Base-by-base conservation (phyloP, 2,797 vertebrate species). In the Myiotriccus ornatus region DNA sequence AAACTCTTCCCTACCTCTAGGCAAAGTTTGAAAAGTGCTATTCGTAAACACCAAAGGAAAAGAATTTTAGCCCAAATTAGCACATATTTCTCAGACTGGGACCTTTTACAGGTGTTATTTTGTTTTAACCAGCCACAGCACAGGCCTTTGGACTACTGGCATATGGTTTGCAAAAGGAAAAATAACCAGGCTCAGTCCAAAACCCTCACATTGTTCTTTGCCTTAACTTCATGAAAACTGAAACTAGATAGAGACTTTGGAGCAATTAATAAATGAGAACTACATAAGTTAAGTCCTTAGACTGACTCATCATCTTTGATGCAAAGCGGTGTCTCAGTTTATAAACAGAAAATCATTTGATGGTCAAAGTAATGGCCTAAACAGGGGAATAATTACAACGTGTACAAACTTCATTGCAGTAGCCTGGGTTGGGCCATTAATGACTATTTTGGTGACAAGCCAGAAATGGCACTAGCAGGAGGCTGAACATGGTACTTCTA, bases 21-120 rank as follows among this genome's bases (percentile, higher is more conserved):
- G 92, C 84, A 83, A 95, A 95, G 92, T 91, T 94, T 93, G 50
- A 84, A 81, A 85, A 93, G 79, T 65, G 80, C 21, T 76, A 84
- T 84, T 94, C 3, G 1, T 67, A 95, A 96, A 90, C 69, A 87
- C 34, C 60, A 93, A 94, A 70, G 60, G 39, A 87, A 88, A 95
- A 83, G 7, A 90, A 79, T 91, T 92, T 86, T 70, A 47, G 44
- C 32, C 62, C 89, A 93, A 91, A 93, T 79, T 27, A 74, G 59
- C 39, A 88, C 2, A 8, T 46, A 57, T 79, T 88, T 81, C 41
- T 84, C 50, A 43, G 44, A 82, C n/a, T 11, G 18, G 43, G 60
- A 84, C 52, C 53, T 60, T 69, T 74, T 39, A 75, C 20, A 79
- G 63, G 50, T 55, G 17, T 77, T 83, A 64, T 83, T 85, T 87